Conservation (phyloP, 2,888 invertebrate genomes). For the Bimastos eiseni region DNA sequence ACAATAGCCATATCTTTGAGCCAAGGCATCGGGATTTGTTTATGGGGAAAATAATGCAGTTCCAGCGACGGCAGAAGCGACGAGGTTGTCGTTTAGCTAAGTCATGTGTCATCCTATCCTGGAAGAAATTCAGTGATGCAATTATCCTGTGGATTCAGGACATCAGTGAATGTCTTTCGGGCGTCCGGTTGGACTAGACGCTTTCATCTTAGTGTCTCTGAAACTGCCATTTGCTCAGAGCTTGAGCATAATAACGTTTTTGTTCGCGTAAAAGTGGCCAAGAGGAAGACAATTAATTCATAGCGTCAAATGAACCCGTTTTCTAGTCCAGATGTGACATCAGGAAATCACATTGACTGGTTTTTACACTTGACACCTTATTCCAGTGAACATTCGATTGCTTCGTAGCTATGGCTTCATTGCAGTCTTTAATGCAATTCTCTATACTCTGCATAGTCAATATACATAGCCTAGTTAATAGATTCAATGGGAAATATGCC, state of each 20-base stretch:
- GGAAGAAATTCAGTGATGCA: not conserved
- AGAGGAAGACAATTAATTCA: not conserved
- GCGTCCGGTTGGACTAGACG: not conserved
- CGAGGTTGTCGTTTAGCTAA: not conserved
- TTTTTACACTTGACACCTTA: not conserved
- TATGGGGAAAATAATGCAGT: not conserved
- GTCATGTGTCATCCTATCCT: not conserved
- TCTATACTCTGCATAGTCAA: too few relatives aligned
- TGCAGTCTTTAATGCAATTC: too few relatives aligned
- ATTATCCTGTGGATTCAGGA: not conserved
- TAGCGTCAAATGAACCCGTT: not conserved
- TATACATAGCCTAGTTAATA: too few relatives aligned
- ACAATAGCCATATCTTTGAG: not conserved
- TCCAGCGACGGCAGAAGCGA: not conserved
- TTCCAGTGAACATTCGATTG: not conserved
- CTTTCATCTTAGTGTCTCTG: not conserved
- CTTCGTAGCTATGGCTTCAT: not conserved
- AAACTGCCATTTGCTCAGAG: not conserved
- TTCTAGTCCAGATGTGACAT: not conserved
- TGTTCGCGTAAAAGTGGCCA: not conserved
- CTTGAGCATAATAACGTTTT: not conserved
- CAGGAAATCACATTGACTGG: not conserved
- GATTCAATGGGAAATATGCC: too few relatives aligned
- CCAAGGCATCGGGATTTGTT: not conserved
- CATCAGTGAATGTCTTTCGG: not conserved